These are phyloP conservation scores for Prolemur simus DNA, from an alignment of 2,113 vertebrate genomes.

Conservation along the genomic window DNA sequence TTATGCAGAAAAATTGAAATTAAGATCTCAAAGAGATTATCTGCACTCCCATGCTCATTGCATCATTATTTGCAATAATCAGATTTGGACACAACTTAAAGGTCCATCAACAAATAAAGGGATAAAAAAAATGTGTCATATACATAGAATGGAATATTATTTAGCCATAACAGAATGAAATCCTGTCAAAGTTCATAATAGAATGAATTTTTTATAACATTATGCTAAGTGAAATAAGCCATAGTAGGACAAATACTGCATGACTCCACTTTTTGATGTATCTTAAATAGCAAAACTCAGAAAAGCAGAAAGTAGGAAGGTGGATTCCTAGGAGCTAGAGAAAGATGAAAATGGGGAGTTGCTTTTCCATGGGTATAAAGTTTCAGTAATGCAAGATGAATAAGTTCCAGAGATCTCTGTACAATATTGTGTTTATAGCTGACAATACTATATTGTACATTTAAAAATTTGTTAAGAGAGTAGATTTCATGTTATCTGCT, in stretches of 20 bases:
- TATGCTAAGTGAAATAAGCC: not conserved
- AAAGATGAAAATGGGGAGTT: not conserved
- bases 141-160: not conserved
- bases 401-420: not conserved
- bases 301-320: not conserved
- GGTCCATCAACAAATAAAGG: not conserved
- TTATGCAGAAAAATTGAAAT: not conserved
- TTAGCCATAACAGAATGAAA: not conserved
- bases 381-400: not conserved
- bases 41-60: not conserved
- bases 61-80: not conserved
- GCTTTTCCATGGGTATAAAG: not conserved
- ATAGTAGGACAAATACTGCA: not conserved
- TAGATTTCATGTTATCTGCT: not conserved
- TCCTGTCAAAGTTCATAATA: not conserved
- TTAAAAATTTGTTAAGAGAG: not conserved
- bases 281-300: not conserved
- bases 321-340: not conserved
- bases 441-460: not conserved
- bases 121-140: not conserved
- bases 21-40: not conserved
- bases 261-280: not conserved
- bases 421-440: not conserved
- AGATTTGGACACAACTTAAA: not conserved
- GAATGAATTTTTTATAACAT: not conserved